Percentiles rank a stretch among this genome's conserved stretches.
These are phyloP conservation scores for Ceratina japonica DNA, from an alignment of 1,140 invertebrate species.

Conservation along the genomic window DNA sequence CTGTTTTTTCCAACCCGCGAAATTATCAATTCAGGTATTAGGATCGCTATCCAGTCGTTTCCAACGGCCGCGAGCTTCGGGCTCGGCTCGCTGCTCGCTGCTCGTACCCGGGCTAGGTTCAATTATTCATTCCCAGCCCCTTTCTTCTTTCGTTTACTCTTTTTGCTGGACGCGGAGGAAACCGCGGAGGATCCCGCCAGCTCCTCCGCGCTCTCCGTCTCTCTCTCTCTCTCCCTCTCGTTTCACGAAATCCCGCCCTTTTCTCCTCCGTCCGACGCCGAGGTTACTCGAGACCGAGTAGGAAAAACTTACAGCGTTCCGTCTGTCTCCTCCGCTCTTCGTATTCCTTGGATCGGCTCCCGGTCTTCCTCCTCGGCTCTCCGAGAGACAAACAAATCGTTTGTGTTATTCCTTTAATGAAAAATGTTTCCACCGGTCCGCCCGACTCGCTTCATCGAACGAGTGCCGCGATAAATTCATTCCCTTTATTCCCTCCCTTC, in stretches of 20 bases:
- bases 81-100: conserved; percentile 51
- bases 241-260: background rate
- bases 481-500: background rate
- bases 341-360: background rate
- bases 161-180: conserved; percentile 50
- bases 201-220: background rate
- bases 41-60: conserved; percentile 47
- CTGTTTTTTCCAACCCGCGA: conserved; percentile 32
- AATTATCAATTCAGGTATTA: conserved; percentile 63
- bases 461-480: conserved; percentile 21
- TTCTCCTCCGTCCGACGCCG: background rate
- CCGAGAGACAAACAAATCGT: conserved; percentile 42
- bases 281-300: conserved; percentile 15
- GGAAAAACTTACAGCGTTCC: conserved; percentile 23
- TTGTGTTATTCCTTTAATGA: conserved; percentile 40
- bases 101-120: conserved; percentile 42
- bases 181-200: conserved; percentile 38
- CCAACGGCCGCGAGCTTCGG: conserved; percentile 9
- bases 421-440: conserved; percentile 20
- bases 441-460: conserved; percentile 17
- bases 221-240: conserved; percentile 1
- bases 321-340: background rate
- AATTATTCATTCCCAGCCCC: conserved; percentile 62
- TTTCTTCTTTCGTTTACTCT: conserved; percentile 53
- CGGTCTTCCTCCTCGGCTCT: background rate